phyloP scores from a whole-genome alignment of 2,113 vertebrate species.

The Podilymbus podiceps region DNA sequence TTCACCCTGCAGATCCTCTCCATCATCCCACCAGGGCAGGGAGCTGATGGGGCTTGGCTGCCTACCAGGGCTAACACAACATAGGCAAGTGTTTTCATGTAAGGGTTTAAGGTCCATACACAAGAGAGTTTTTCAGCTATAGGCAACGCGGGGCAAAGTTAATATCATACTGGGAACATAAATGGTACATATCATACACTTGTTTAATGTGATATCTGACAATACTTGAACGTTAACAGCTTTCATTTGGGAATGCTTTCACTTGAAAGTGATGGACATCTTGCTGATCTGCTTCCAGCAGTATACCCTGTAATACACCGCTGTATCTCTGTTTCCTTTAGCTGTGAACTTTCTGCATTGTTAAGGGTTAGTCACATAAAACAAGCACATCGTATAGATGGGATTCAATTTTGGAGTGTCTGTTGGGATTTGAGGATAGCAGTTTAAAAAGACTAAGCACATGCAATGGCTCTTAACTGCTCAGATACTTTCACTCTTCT shows the following conservation, averaged over 20 bases:
- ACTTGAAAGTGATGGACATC: neutral
- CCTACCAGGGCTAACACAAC: too few relatives aligned
- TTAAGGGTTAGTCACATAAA: neutral
- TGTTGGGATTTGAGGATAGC: neutral
- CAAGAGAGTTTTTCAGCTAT: neutral
- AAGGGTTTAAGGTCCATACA: neutral
- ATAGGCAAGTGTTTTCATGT: rapidly evolving
- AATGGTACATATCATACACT: neutral
- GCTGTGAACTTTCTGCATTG: neutral
- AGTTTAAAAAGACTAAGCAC: neutral
- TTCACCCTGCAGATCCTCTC: neutral
- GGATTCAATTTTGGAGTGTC: neutral
- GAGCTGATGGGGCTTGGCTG: neutral
- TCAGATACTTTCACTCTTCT: neutral
- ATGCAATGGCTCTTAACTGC: neutral
- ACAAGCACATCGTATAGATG: neutral
- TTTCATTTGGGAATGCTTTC: neutral
- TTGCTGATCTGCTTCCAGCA: neutral
- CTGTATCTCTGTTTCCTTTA: neutral
- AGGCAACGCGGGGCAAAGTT: rapidly evolving
- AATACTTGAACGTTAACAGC: neutral
- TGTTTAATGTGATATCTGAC: neutral
- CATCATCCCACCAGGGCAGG: too few relatives aligned
- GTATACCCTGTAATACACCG: neutral
- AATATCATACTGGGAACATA: neutral